Evolutionary conservation across 2,797 vertebrate species (phyloP), one percentile per base, ranked within the genome.

Genomic region (Alfaro cultratus): DNA sequence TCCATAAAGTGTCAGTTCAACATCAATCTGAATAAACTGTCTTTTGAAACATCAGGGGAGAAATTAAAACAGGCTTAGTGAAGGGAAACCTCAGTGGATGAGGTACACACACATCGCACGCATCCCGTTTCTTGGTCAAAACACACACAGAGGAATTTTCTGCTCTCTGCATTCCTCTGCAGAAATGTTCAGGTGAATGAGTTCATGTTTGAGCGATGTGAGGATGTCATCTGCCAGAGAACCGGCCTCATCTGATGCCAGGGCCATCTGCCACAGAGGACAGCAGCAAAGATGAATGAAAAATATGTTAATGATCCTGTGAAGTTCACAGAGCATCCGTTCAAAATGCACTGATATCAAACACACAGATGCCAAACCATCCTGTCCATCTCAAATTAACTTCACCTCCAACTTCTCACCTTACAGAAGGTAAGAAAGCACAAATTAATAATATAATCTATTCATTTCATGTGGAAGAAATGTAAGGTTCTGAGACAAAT

Each of bases 221-320:
- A 86, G 46, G 12, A 45, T 76, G 75, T 86, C 82, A 82, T 85
- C 85, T 86, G 83, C 77, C 80, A 57, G 79, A 73, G 81, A 68
- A 57, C 45, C 83, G 72, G 84, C 84, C 80, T 88, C 67, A 87
- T 86, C 67, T 84, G 79, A 77, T 79, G 75, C 85, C 64, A 79
- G 29, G 75, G 18, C 46, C 47, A 49, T 51, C 82, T 74, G 83
- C 53, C 77, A 75, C 36, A 39, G 45, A 10, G 45, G 73, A 73
- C 75, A 72, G 71, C 60, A 62, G 83, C 68, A 43, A 29, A 83
- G 78, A 89, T 85, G 77, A 85, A 74, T 75, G 73, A 71, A 81
- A 85, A 81, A 83, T 88, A 87, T 88, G 85, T 79, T 77, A 83
- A 88, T 85, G 55, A 12, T 80, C 60, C 81, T 75, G 75, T 87